These are phyloP conservation scores for Melanotus villosus DNA, from an alignment of 2,888 invertebrate species.

Conservation along the genomic window DNA sequence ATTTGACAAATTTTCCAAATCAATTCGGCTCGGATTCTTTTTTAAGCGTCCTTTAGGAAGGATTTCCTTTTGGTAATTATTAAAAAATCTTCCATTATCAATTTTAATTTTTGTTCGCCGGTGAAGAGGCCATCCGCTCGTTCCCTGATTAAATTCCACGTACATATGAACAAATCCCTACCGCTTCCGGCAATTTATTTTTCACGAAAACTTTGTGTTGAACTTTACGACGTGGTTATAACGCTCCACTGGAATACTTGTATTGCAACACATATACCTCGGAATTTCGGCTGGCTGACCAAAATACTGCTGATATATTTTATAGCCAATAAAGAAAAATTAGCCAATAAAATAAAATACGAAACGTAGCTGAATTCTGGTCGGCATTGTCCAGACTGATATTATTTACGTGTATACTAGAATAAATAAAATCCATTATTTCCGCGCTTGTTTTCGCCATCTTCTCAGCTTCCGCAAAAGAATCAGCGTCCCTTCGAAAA, in stretches of 20 bases:
- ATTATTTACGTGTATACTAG: not conserved
- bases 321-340: constrained; percentile 32
- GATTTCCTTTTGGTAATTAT: constrained; percentile 7
- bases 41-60: constrained; percentile 20
- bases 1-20: constrained; percentile 30
- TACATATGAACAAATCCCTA: constrained; percentile 8
- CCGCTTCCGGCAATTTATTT: constrained; percentile 26
- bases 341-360: constrained; percentile 33
- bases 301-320: constrained; percentile 34
- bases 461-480: not conserved
- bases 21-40: constrained; percentile 25
- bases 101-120: not conserved
- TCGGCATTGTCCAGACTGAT: not conserved
- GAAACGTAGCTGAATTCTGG: constrained; percentile 27
- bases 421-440: constrained; percentile 27
- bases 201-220: constrained; percentile 23
- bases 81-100: not conserved
- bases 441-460: not conserved
- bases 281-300: constrained; percentile 28
- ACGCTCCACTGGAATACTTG: constrained; percentile 28
- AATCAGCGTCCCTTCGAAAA: not conserved
- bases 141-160: not conserved
- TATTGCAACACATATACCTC: constrained; percentile 24
- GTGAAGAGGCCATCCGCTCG: not conserved
- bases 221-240: constrained; percentile 34